A percentile compares a stretch with the other conserved stretches of the same genome.
Evolutionary conservation across 2,797 vertebrate genomes (phyloP).

Genomic region (Pygocentrus nattereri): DNA sequence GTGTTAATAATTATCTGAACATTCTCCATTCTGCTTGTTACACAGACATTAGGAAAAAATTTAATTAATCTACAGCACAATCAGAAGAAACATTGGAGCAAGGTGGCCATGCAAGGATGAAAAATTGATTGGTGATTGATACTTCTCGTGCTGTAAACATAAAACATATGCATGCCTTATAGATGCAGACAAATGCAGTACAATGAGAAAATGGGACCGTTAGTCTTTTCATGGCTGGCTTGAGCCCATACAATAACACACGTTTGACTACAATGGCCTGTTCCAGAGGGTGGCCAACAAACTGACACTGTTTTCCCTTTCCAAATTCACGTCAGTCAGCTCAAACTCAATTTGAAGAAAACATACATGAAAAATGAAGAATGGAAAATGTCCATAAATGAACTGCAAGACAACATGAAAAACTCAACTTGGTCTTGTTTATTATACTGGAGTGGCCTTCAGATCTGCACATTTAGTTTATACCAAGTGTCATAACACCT

Average conservation of each 20-base stretch:
- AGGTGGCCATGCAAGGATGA: constrained; percentile 54
- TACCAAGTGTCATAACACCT: background rate
- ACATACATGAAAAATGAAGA: background rate
- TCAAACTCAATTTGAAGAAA: background rate
- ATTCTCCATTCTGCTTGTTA: background rate
- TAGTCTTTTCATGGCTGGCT: constrained; percentile 30
- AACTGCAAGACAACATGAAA: background rate
- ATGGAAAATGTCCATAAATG: background rate
- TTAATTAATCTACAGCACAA: constrained; percentile 68
- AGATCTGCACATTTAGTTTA: background rate
- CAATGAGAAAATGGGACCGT: constrained; percentile 43
- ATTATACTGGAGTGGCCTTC: background rate
- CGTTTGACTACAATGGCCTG: constrained; percentile 13
- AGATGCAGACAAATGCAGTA: constrained; percentile 55
- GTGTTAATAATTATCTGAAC: constrained; percentile 37
- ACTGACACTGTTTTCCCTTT: background rate
- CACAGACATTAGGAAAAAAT: background rate
- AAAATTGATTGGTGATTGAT: constrained; percentile 72
- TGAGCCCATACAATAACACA: constrained; percentile 48
- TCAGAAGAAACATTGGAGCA: constrained; percentile 72
- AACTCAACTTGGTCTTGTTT: background rate
- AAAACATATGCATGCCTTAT: constrained; percentile 70
- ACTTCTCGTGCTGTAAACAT: constrained; percentile 70
- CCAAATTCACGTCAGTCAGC: background rate
- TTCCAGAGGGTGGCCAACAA: background rate